Evolutionary conservation across 2,113 vertebrate species (phyloP).

Genomic region (Lepisosteus osseus): DNA sequence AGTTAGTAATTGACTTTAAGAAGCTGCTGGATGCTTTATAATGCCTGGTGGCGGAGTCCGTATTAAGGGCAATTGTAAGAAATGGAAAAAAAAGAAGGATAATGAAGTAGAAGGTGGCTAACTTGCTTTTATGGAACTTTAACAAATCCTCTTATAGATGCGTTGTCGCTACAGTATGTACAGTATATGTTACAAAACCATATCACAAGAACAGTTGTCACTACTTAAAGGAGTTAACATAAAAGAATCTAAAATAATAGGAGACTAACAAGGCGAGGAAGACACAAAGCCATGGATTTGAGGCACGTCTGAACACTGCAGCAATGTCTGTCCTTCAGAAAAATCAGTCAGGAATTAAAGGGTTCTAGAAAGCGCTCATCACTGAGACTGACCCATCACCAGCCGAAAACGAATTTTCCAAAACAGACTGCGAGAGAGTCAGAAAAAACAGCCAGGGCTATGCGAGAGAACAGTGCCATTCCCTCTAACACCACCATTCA

Average conservation of each 20-base stretch:
- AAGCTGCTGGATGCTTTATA: neutral
- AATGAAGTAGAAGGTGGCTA: neutral
- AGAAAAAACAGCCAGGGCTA: too few species aligned
- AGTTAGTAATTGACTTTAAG: slow-evolving; percentile 13
- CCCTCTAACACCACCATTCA: too few species aligned
- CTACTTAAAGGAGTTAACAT: neutral
- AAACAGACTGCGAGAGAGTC: too few species aligned
- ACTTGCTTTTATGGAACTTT: neutral
- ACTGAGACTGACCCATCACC: too few species aligned
- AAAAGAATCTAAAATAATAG: neutral
- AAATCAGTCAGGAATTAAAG: neutral
- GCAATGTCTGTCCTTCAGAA: neutral
- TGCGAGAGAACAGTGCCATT: too few species aligned
- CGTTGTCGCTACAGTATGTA: slow-evolving; percentile 5
- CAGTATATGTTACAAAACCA: neutral
- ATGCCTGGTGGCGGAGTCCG: neutral
- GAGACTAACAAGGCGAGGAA: neutral
- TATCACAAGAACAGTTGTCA: too few species aligned
- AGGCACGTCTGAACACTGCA: neutral
- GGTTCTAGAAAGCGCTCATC: too few species aligned
- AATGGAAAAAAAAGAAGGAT: neutral
- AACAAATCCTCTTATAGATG: neutral
- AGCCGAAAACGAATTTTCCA: too few species aligned
- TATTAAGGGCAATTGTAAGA: neutral
- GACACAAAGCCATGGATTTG: neutral